Conservation (phyloP, 2,888 invertebrate species). For the Cantharis flavilabris region DNA sequence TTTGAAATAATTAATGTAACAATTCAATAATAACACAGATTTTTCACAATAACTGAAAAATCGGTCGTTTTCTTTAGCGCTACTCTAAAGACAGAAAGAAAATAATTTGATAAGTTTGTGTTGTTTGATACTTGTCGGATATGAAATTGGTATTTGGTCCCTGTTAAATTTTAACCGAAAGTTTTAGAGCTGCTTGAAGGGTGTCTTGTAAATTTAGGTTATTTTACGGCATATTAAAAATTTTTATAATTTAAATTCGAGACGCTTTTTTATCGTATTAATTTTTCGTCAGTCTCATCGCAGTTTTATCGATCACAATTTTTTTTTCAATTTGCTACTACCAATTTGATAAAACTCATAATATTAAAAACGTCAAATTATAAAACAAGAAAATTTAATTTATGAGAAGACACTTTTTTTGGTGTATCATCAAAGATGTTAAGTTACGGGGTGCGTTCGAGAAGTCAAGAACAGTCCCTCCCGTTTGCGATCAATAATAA, state of each 20-base stretch:
- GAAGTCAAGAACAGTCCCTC: not conserved
- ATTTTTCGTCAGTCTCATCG: conserved; percentile 50
- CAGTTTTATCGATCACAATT: conserved; percentile 52
- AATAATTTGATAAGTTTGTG: conserved; percentile 30
- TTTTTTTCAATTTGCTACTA: conserved; percentile 32
- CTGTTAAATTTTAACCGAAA: conserved; percentile 48
- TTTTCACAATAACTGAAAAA: not conserved
- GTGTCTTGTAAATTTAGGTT: conserved; percentile 32
- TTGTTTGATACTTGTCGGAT: conserved; percentile 50
- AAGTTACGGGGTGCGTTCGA: not conserved
- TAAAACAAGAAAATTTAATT: not conserved
- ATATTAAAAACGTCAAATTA: not conserved
- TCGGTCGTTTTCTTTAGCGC: not conserved
- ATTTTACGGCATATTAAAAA: conserved; percentile 33
- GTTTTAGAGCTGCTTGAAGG: conserved; percentile 35
- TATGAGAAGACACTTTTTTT: conserved; percentile 1
- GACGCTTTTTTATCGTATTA: not conserved
- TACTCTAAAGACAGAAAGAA: conserved; percentile 13
- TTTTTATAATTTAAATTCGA: conserved; percentile 11
- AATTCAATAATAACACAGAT: conserved; percentile 12
- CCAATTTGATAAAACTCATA: conserved; percentile 2
- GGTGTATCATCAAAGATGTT: conserved; percentile 3
- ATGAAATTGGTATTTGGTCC: conserved; percentile 56
- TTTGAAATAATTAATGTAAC: conserved; percentile 39
- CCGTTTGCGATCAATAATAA: not conserved